Conservation (phyloP, 2,113 vertebrate genomes). For the Tragelaphus buxtoni region DNA sequence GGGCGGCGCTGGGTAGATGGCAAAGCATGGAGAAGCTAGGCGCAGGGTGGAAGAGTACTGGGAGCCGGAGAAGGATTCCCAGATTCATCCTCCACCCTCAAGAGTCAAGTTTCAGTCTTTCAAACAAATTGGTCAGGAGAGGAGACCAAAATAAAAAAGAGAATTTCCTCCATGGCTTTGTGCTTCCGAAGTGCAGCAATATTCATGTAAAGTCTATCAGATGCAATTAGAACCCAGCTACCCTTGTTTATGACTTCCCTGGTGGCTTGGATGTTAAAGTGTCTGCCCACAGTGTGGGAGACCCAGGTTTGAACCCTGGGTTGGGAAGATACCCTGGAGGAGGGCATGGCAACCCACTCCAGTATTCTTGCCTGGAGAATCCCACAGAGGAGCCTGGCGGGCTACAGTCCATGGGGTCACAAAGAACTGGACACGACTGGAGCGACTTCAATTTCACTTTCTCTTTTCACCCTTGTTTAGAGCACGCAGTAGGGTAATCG, state of each 20-base stretch:
- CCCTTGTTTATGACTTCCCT: too few species aligned
- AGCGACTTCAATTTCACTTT: not conserved
- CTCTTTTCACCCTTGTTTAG: not conserved
- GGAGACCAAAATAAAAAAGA: not conserved
- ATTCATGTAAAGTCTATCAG: not conserved
- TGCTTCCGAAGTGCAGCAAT: not conserved
- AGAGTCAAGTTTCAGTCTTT: not conserved
- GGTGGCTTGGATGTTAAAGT: not conserved
- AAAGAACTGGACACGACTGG: not conserved
- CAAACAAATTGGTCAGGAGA: not conserved
- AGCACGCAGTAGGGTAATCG: fast-evolving
- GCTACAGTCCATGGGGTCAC: not conserved
- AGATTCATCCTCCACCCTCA: not conserved
- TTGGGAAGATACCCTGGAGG: not conserved
- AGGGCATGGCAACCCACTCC: not conserved
- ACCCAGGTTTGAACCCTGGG: not conserved
- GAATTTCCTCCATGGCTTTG: not conserved
- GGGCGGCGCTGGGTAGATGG: fast-evolving
- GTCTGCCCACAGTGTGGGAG: fast-evolving
- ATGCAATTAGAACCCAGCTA: not conserved
- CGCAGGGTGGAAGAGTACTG: fast-evolving
- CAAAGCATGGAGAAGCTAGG: fast-evolving
- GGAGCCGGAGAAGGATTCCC: too few species aligned
- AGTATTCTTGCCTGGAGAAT: not conserved
- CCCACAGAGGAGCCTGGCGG: not conserved